Percentiles rank a stretch among this genome's conserved stretches.
Conservation (phyloP, 2,888 invertebrate species). For the Hanleya hanleyi region DNA sequence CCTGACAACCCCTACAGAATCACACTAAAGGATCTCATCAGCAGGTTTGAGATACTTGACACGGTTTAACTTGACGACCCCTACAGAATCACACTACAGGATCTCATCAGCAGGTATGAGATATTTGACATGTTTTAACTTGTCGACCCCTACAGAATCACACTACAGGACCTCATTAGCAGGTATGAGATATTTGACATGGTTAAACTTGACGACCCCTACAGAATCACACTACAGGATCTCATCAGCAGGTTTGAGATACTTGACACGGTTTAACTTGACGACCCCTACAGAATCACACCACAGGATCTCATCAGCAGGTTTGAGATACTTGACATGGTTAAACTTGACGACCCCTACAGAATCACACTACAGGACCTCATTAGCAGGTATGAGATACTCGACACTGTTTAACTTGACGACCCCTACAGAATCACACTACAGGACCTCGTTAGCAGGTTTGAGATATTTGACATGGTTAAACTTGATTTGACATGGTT, state of each 20-base stretch:
- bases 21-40: background rate
- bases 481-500: no score
- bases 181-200: background rate
- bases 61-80: constrained; percentile 98
- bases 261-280: no score
- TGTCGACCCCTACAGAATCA: background rate
- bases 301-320: constrained; percentile 87
- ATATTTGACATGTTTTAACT: no score
- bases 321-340: constrained; percentile 99
- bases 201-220: constrained; percentile 59
- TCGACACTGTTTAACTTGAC: no score
- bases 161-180: background rate
- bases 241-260: background rate
- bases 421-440: background rate
- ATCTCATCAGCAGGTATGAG: constrained; percentile 85
- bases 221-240: background rate
- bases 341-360: constrained; percentile 79
- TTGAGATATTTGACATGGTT: no score
- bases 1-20: constrained; percentile 74
- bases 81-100: constrained; percentile 87
- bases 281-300: constrained; percentile 83
- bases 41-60: constrained; percentile 96
- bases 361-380: background rate
- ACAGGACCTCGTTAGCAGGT: background rate
- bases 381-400: background rate